These are phyloP conservation scores for Taeniopygia guttata DNA, from an alignment of 2,797 vertebrate genomes.

Conservation along the genomic window DNA sequence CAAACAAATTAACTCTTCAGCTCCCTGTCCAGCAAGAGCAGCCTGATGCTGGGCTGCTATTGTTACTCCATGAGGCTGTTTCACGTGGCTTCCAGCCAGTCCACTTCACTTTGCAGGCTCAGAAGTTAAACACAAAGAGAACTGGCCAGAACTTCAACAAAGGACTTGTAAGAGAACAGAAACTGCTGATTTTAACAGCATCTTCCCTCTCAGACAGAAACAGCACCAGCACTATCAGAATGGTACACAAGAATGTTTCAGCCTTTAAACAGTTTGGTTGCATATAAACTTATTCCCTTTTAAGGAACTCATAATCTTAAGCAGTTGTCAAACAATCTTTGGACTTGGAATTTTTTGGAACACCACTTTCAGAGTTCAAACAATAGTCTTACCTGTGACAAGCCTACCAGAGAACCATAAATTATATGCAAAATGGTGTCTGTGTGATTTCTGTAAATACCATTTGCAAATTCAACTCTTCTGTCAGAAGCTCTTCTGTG, in stretches of 20 bases:
- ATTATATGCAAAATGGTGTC: not conserved
- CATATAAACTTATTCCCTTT: not conserved
- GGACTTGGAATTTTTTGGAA: not conserved
- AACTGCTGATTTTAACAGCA: not conserved
- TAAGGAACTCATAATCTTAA: not conserved
- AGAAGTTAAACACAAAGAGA: not conserved
- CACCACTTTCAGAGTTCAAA: not conserved
- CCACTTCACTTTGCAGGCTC: not conserved
- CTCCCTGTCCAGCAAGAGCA: not conserved
- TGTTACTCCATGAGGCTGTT: not conserved
- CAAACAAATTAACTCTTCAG: constrained; percentile 71
- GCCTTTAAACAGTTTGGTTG: not conserved
- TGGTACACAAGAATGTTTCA: not conserved
- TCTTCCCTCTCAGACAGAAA: not conserved
- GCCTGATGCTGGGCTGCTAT: not conserved
- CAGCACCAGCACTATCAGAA: not conserved
- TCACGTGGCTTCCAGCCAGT: constrained; percentile 12
- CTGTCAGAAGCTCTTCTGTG: not conserved
- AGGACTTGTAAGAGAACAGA: not conserved
- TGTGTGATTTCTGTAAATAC: not conserved
- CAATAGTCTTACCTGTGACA: not conserved
- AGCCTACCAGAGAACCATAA: not conserved
- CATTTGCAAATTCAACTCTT: not conserved
- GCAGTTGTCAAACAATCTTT: not conserved
- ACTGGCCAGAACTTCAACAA: not conserved